Evolutionary conservation across 1,140 invertebrate genomes (phyloP), one percentile per base, ranked within the genome.

Genomic region (Cepaea nemoralis): DNA sequence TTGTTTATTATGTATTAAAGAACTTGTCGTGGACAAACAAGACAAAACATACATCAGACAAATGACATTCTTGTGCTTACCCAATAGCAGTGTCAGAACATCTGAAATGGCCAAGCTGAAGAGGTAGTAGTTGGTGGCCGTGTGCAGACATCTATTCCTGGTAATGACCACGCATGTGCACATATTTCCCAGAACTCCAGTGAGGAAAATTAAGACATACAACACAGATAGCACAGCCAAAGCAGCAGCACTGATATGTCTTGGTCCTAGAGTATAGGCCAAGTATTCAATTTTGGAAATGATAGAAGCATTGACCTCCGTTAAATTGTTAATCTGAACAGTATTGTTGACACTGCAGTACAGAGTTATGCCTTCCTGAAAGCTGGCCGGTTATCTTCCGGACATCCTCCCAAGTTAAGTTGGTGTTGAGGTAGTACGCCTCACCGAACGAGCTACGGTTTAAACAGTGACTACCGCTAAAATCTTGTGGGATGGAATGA

Each of bases 81-180:
- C 90, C 39, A 93, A 83, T 5, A 93, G 77, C 1, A 99, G 93
- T 1, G 98, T 93, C 12, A 99, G 90, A 35, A 99, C 93, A 90
- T 99, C 98, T 0, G 97, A 98, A 50, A 99, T 93, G 3, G 98
- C 97, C 86, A 99, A 92, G 89, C 94, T 96, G 90, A 97, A 98
- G 50, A 98, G 93, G 89, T 98, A 98, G 87, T 96, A 98, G 90
- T 98, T 98, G 24, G 93, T 94, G 5, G 93, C 92, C 12, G 93
- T 93, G 85, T 93, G 92, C 95, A 98, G 96, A n/a, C 94, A 95
- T 88, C 95, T 96, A 91, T 98, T 98, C 84, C 95, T 93, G 35
- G 95, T 93, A 76, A 99, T 98, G 16, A 99, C 97, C 63, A 98
- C 93, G 90, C 97, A 98, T 10, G 97, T 98, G 89, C 95, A 95